Evolutionary conservation across 2,797 vertebrate genomes (phyloP).

Genomic region (Chloroceryle amazona): DNA sequence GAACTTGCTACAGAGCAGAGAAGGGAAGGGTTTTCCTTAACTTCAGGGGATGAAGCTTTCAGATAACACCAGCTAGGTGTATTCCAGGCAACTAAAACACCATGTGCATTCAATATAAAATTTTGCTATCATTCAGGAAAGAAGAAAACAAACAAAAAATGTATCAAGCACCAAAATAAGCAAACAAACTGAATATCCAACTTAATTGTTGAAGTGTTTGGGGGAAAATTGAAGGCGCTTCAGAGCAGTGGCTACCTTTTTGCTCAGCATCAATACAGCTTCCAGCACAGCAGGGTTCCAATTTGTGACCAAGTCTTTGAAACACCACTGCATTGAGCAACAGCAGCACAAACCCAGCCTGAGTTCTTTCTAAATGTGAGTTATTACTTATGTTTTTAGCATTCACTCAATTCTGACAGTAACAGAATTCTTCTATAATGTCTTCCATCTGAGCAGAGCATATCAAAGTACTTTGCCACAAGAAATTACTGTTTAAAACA

Average conservation of each 20-base stretch:
- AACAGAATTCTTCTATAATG: neutral
- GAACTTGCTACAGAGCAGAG: neutral
- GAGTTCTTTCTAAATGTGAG: neutral
- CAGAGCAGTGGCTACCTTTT: neutral
- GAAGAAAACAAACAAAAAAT: neutral
- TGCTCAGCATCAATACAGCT: neutral
- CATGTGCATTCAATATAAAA: neutral
- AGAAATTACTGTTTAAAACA: neutral
- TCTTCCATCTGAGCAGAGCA: conserved; percentile 9
- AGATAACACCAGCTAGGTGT: neutral
- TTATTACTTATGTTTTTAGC: neutral
- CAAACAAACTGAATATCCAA: neutral
- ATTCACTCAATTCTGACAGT: neutral
- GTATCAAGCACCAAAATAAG: neutral
- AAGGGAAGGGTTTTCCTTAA: neutral
- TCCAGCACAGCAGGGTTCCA: neutral
- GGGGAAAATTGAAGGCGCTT: neutral
- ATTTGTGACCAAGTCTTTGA: neutral
- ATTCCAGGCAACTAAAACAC: neutral
- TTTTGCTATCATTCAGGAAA: neutral
- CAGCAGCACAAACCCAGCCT: neutral
- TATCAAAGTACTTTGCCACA: conserved; percentile 1
- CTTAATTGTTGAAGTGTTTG: neutral
- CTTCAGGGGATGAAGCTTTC: neutral
- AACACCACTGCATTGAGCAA: neutral